Evolutionary conservation across 1,140 invertebrate genomes (phyloP).

Genomic region (Phymorhynchus buccinoides): DNA sequence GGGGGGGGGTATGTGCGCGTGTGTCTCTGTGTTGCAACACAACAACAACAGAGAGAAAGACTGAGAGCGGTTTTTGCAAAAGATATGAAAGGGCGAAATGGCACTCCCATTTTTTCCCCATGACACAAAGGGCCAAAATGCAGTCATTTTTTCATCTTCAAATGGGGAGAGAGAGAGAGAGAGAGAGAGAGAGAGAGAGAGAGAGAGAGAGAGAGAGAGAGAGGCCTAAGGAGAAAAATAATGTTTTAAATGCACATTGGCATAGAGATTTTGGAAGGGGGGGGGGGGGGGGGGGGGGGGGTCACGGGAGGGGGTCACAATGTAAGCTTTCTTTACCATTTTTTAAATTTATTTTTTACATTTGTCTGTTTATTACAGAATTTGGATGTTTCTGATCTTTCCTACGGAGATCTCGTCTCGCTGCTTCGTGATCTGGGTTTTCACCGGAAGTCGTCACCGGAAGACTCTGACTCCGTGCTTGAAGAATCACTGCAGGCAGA

Average conservation of each 20-base stretch:
- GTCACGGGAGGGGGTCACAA: background rate
- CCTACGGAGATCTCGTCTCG: background rate
- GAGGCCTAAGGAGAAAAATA: background rate
- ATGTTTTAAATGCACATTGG: too few species aligned
- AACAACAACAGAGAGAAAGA: too few species aligned
- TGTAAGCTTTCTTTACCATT: too few species aligned
- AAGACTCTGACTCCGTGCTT: background rate
- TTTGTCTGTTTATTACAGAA: background rate
- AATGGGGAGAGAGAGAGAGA: background rate
- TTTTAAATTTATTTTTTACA: background rate
- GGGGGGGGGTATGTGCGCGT: too few species aligned
- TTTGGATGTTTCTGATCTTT: background rate
- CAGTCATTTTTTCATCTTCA: too few species aligned
- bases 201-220: background rate
- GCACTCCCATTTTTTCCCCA: too few species aligned
- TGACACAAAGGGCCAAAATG: too few species aligned
- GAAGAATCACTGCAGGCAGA: background rate
- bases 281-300: too few species aligned
- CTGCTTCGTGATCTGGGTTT: conserved; percentile 6
- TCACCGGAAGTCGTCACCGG: conserved; percentile 18
- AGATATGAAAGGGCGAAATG: too few species aligned
- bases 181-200: background rate
- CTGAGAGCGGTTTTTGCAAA: too few species aligned
- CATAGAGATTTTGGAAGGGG: background rate
- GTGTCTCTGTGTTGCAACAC: too few species aligned